Evolutionary conservation across 2,888 invertebrate species (phyloP).

Genomic region (Nymphalis c-album): DNA sequence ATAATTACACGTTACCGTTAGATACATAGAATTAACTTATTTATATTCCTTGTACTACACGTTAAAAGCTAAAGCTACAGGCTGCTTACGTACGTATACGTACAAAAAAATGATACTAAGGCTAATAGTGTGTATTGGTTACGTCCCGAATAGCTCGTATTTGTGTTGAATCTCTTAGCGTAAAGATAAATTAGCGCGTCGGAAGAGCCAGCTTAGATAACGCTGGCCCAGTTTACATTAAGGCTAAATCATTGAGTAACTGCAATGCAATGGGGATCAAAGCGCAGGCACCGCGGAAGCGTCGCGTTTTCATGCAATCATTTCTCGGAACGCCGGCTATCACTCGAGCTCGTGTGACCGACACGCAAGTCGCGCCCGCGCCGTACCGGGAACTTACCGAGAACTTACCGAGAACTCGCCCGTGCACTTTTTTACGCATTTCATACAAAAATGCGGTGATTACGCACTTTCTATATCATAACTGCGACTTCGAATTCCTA

Average conservation of each 20-base stretch:
- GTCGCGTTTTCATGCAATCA: conserved; percentile 59
- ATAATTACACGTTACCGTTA: no score
- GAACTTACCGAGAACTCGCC: conserved; percentile 50
- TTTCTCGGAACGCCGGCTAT: conserved; percentile 64
- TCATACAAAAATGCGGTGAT: conserved; percentile 39
- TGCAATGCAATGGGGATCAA: conserved; percentile 36
- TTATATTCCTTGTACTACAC: no score
- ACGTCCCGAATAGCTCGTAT: neutral
- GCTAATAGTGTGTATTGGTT: neutral
- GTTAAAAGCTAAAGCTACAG: neutral
- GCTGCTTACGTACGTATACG: no score
- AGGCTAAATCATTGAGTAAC: conserved; percentile 34
- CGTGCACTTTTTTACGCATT: conserved; percentile 53
- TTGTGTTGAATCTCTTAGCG: conserved; percentile 23
- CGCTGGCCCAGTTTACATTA: conserved; percentile 33
- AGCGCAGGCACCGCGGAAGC: conserved; percentile 47
- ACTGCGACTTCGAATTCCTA: conserved; percentile 10
- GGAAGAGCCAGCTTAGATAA: conserved; percentile 34
- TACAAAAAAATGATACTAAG: neutral
- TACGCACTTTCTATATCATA: conserved; percentile 37
- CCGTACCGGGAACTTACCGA: conserved; percentile 51
- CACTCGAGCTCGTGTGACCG: conserved; percentile 45
- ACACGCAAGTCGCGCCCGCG: conserved; percentile 39
- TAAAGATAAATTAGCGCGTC: conserved; percentile 28
- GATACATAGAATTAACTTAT: no score